Evolutionary conservation across 1,140 invertebrate species (phyloP), one percentile per base, ranked within the genome.

Genomic region (Hesperophylax magnus): DNA sequence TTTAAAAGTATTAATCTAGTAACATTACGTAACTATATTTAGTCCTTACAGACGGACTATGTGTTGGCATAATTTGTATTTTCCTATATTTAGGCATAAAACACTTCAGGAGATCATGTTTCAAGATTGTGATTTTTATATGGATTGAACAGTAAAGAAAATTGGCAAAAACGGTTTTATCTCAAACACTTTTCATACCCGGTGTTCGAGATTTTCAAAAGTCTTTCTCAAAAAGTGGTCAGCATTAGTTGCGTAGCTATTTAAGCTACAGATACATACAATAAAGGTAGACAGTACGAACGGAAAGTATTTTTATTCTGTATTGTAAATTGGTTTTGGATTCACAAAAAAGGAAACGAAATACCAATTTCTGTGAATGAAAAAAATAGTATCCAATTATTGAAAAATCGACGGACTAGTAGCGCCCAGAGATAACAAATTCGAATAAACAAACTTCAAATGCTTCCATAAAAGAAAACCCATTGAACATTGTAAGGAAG

Each of bases 311-410:
- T 71, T 71, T 71, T 11, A 67, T 54, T 72, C 52, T 14, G 69
- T 54, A 54, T 72, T 72, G 69, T 27, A 53, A 72, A 72, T 72
- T 72, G 69, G 17, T 54, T 72, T 53, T 54, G 18, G 39, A 53
- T 72, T 72, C n/a, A 56, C 69, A 72, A 72, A 54, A 52, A 47
- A 47, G 11, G 69, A 53, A 34, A 53, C 17, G 65, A 14, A 54
- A 53, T 54, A 72, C 69, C 69, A 72, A 72, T 72, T 54, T 54
- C 24, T 4, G 0, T 17, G 54, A 22, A 72, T 71, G 39, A 67
- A 67, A 53, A n/a, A 72, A 72, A 72, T 54, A 11, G 47, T 20
- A 71, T 47, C 39, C 69, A 72, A 53, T 72, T 72, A 72, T 52
- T 24, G 63, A 67, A 31, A 67, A 11, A 34, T 61, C 58, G 9